Evolutionary conservation across 2,113 vertebrate genomes (phyloP), one percentile per base, ranked within the genome.

Genomic region (Grantiella picta): DNA sequence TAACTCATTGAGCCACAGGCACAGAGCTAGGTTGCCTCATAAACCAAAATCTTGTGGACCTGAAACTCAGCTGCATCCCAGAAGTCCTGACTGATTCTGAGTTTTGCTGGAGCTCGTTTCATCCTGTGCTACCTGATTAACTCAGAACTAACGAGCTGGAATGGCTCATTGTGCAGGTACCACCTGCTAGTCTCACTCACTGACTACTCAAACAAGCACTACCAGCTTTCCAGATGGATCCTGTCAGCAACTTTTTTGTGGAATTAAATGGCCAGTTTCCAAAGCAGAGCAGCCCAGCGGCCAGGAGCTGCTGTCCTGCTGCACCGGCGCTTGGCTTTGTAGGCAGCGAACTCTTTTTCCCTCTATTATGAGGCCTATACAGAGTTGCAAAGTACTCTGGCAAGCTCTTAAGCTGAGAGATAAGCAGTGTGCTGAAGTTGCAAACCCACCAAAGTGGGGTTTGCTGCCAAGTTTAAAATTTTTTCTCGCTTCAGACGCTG

Each of bases 371-470:
- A 49, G 28, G 11, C 53, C 33, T 57, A 9, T 38, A 50, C 11
- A 35, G 80, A 84, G 47, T 40, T 78, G 75, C 59, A 86, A 20
- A 94, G 36, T 56, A 28, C 49, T 65, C 89, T 91, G 92, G 73
- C 91, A 92, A 85, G 92, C 86, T 79, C 44, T 81, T 89, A 65
- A 82, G 73, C 73, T 2, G 9, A 50, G 81, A 93, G 83, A 87
- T 86, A 93, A 96, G 78, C 87, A 63, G 73, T 5, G 40, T 87
- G 90, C 78, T 80, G 81, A 87, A 94, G 94, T 25, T 94, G 91
- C 93, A 95, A 86, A 81, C 80, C 54, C 61, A 72, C 66, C 40
- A 24, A 64, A 91, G 66, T 22, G 52, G n/a, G 29, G 27, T 91
- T 17, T 82, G 56, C 87, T 95, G 85, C 89, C 95, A 95, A 90